These are phyloP conservation scores for Drosophila lowei DNA, from an alignment of 1,140 invertebrate species.

Conservation along the genomic window DNA sequence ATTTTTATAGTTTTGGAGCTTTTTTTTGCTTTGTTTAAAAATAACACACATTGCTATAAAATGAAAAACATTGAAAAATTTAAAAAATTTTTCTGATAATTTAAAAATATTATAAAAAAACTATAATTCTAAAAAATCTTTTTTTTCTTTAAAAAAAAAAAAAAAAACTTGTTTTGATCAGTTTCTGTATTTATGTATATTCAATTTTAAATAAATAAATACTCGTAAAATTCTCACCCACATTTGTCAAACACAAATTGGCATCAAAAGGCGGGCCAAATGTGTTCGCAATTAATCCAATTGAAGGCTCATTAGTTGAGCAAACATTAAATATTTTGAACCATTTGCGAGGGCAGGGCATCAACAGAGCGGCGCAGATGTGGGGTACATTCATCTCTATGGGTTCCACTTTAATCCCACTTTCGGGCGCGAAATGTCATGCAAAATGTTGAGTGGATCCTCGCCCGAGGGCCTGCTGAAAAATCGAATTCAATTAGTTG, in stretches of 20 bases:
- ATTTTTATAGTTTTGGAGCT: no score
- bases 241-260: constrained; percentile 30
- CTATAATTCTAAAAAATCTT: no score
- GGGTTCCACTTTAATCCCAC: constrained; percentile 6
- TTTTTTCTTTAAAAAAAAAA: no score
- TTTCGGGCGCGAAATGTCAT: constrained; percentile 12
- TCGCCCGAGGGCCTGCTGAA: constrained; percentile 22
- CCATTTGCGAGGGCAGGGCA: not conserved
- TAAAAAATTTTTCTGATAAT: no score
- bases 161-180: not conserved
- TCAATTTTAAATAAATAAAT: no score
- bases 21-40: no score
- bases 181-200: no score
- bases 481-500: constrained; percentile 43
- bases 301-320: constrained; percentile 31
- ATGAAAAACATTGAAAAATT: no score
- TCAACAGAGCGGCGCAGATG: constrained; percentile 26
- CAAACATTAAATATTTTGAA: constrained; percentile 28
- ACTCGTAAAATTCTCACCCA: not conserved
- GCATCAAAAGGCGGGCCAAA: constrained; percentile 14
- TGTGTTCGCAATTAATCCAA: constrained; percentile 26
- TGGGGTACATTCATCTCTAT: constrained; percentile 7
- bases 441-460: constrained; percentile 29
- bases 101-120: no score
- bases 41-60: no score